These are phyloP conservation scores for Proisotoma minuta DNA, from an alignment of 2,888 invertebrate species.

Conservation along the genomic window DNA sequence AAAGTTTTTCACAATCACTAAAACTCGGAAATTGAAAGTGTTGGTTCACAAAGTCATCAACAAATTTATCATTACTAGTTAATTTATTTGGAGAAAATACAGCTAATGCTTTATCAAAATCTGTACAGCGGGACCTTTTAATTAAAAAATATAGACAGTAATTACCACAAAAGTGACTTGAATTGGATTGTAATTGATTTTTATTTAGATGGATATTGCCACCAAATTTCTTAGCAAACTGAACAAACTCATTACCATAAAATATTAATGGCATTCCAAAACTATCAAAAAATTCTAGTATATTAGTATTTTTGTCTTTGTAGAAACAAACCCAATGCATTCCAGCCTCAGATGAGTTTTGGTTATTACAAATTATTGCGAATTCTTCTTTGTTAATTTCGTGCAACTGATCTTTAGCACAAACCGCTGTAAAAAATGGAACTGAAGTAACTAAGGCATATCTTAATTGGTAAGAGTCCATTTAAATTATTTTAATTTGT, in stretches of 20 bases:
- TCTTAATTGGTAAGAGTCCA: conserved; percentile 18
- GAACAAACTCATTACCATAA: conserved; percentile 3
- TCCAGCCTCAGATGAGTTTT: conserved; percentile 1
- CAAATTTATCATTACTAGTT: not conserved
- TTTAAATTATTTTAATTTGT: conserved; percentile 19
- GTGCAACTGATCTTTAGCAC: conserved; percentile 15
- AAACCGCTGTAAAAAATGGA: conserved; percentile 1
- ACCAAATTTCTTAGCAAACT: not conserved
- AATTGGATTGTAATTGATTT: not conserved
- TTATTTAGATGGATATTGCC: not conserved
- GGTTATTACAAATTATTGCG: conserved; percentile 13
- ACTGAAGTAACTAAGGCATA: conserved; percentile 5
- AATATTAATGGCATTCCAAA: conserved; percentile 11
- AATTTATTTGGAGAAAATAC: not conserved
- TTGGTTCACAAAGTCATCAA: not conserved
- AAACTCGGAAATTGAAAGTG: not conserved
- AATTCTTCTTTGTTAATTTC: not conserved
- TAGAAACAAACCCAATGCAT: conserved; percentile 19
- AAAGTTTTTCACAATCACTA: not conserved
- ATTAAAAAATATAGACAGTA: conserved; percentile 11
- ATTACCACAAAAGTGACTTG: conserved; percentile 11
- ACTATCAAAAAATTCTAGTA: conserved; percentile 19
- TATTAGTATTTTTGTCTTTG: not conserved
- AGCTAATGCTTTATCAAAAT: not conserved
- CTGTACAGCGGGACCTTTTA: not conserved